Evolutionary conservation across 2,888 invertebrate species (phyloP).

Genomic region (Cataglyphis livida): DNA sequence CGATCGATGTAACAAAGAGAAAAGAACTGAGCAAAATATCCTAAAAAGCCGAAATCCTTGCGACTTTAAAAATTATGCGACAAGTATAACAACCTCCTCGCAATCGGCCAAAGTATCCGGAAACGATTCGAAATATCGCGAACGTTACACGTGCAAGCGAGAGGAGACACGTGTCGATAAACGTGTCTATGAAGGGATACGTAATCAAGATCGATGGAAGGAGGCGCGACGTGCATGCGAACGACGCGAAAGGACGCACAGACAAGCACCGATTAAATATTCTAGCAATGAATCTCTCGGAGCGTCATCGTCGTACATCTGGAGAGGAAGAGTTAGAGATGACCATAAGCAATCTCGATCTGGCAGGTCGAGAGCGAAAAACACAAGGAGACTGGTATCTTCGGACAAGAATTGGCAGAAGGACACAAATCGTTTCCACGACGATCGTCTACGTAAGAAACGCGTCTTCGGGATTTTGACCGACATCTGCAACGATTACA

Average conservation of each 20-base stretch:
- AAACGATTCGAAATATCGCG: neutral
- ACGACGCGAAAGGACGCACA: neutral
- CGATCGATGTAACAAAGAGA: neutral
- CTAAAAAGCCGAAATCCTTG: neutral
- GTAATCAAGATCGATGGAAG: neutral
- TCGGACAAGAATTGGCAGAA: neutral
- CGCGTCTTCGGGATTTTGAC: constrained; percentile 16
- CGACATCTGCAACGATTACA: constrained; percentile 48
- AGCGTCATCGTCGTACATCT: neutral
- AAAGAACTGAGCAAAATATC: neutral
- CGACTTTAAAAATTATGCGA: neutral
- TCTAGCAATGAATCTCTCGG: neutral
- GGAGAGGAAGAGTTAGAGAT: neutral
- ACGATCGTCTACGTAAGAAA: neutral
- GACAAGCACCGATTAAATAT: neutral
- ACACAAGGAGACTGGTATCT: neutral
- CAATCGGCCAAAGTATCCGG: neutral
- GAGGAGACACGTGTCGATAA: neutral
- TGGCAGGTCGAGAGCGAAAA: neutral
- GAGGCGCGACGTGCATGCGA: neutral
- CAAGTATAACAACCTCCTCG: constrained; percentile 3
- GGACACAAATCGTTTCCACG: neutral
- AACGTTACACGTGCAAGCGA: neutral
- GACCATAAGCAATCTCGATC: neutral
- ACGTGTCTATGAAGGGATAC: neutral